These are phyloP conservation scores for Datnioides undecimradiatus DNA, from an alignment of 2,113 vertebrate species.

Conservation along the genomic window DNA sequence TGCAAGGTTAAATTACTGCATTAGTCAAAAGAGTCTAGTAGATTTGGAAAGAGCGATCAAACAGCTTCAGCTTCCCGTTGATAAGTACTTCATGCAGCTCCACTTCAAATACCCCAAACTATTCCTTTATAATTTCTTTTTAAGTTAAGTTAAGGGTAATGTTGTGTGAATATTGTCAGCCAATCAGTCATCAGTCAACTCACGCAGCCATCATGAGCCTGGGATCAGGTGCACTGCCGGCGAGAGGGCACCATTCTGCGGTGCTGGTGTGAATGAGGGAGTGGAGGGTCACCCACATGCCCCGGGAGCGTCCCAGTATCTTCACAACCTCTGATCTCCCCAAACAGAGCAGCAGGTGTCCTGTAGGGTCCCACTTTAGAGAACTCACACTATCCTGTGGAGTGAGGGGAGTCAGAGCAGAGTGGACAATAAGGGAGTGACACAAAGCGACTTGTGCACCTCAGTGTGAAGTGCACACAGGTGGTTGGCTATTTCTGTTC, in stretches of 20 bases:
- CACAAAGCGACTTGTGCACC: too few relatives aligned
- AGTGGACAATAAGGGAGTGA: neutral
- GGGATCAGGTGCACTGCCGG: slow-evolving; percentile 80
- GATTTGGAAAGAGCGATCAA: too few relatives aligned
- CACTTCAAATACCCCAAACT: too few relatives aligned
- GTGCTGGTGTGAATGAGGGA: slow-evolving; percentile 80
- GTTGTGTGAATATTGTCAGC: neutral
- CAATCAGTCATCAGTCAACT: slow-evolving; percentile 64
- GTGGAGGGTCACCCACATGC: slow-evolving; percentile 82
- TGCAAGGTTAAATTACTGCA: too few relatives aligned
- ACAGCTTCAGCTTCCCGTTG: too few relatives aligned
- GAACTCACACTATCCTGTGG: slow-evolving; percentile 80
- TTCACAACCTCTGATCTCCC: slow-evolving; percentile 84
- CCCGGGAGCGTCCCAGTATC: slow-evolving; percentile 78
- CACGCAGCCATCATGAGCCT: slow-evolving; percentile 85
- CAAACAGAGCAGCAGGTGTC: slow-evolving; percentile 83
- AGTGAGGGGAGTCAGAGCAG: neutral
- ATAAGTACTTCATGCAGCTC: too few relatives aligned
- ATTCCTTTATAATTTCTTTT: too few relatives aligned
- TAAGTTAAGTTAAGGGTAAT: too few relatives aligned
- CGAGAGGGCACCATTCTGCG: slow-evolving; percentile 83
- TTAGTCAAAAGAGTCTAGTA: too few relatives aligned
- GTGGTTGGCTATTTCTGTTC: too few relatives aligned
- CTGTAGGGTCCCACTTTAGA: slow-evolving; percentile 86
- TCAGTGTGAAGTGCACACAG: neutral